phyloP scores from a whole-genome alignment of 1,140 invertebrate genomes.

The Tetramorium simillimum region DNA sequence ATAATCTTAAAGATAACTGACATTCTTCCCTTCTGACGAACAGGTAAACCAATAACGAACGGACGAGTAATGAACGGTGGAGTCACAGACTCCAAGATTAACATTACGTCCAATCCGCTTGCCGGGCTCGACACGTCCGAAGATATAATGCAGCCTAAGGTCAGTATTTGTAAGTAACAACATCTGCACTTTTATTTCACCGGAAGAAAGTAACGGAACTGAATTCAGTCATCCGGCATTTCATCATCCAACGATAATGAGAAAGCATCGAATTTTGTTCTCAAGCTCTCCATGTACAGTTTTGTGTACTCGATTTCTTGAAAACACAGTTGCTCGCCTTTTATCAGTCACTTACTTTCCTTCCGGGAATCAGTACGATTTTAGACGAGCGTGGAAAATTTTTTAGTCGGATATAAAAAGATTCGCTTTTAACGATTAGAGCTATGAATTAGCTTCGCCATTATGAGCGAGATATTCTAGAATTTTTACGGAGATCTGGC shows the following conservation, averaged over 20 bases:
- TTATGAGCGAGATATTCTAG: not conserved
- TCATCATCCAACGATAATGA: not conserved
- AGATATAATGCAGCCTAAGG: slow-evolving; percentile 86
- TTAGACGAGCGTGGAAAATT: slow-evolving; percentile 38
- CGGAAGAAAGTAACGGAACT: slow-evolving; percentile 61
- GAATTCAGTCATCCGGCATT: not conserved
- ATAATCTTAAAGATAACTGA: not conserved
- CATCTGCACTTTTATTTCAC: slow-evolving; percentile 55
- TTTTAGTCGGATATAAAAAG: not conserved
- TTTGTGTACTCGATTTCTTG: not conserved
- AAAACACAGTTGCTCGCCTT: slow-evolving; percentile 1
- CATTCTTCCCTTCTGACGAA: not conserved
- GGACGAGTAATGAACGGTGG: slow-evolving; percentile 86
- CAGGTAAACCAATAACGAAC: slow-evolving; percentile 86
- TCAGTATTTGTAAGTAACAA: slow-evolving; percentile 79
- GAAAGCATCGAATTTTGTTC: not conserved
- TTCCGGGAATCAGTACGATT: slow-evolving; percentile 25
- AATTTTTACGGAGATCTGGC: not conserved
- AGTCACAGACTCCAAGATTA: slow-evolving; percentile 87
- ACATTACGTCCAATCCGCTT: slow-evolving; percentile 90
- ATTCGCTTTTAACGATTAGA: not conserved
- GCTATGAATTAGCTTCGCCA: not conserved
- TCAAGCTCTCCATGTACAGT: not conserved
- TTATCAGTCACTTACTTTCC: slow-evolving; percentile 38
- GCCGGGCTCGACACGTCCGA: slow-evolving; percentile 87